These are phyloP conservation scores for Gila orcuttii DNA, from an alignment of 2,113 vertebrate species.

Conservation along the genomic window DNA sequence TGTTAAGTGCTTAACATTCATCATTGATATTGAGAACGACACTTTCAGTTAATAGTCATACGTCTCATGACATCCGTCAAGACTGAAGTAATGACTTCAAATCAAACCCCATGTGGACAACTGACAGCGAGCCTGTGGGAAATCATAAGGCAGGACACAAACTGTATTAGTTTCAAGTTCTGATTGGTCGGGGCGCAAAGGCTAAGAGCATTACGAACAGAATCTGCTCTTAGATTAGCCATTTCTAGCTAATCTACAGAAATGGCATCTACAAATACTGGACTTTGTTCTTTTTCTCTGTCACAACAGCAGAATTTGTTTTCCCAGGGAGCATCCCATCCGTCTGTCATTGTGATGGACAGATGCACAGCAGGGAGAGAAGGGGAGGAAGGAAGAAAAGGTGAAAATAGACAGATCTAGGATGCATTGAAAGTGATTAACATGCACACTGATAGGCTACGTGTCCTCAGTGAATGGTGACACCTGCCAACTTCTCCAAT, in stretches of 20 bases:
- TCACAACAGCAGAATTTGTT: constrained; percentile 22
- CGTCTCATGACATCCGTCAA: background rate
- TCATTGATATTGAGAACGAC: background rate
- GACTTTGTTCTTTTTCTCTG: constrained; percentile 5
- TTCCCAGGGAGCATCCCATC: constrained; percentile 17
- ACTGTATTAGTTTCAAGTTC: background rate
- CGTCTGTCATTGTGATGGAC: constrained; percentile 59
- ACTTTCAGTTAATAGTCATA: background rate
- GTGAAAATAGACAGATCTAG: constrained; percentile 43
- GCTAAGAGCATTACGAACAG: background rate
- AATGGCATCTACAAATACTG: constrained; percentile 24
- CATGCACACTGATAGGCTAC: constrained; percentile 50
- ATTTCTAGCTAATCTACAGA: constrained; percentile 11
- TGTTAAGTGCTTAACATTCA: background rate
- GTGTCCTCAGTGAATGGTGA: constrained; percentile 39
- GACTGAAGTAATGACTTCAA: background rate
- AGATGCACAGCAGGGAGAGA: constrained; percentile 43
- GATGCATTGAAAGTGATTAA: constrained; percentile 57
- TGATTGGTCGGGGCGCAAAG: background rate
- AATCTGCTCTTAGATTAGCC: constrained; percentile 16
- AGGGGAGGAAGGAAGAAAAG: background rate
- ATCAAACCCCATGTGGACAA: background rate
- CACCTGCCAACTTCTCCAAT: constrained; percentile 28
- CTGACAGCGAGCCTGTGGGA: background rate
- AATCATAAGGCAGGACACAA: background rate